Evolutionary conservation across 2,113 vertebrate species (phyloP).

Genomic region (Tenebrosternarchus preto): DNA sequence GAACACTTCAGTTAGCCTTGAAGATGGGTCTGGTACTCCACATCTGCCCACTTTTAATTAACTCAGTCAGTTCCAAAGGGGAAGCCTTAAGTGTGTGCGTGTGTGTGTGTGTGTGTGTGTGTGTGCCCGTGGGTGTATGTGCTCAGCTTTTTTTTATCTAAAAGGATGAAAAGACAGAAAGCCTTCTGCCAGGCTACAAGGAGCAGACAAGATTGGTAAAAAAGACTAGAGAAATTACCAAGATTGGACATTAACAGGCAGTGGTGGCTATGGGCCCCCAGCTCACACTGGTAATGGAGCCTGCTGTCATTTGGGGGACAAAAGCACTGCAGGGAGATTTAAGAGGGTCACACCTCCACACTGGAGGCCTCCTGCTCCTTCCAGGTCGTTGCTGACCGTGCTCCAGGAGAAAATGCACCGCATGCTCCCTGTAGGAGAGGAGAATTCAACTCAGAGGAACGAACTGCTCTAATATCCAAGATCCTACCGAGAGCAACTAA

Average conservation of each 20-base stretch:
- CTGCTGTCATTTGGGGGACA: background rate
- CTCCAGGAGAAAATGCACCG: conserved; percentile 45
- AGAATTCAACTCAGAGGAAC: conserved; percentile 25
- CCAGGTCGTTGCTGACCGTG: too few species aligned
- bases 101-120: background rate
- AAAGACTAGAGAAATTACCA: background rate
- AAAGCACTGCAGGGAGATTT: conserved; percentile 53
- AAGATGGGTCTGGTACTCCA: conserved; percentile 42
- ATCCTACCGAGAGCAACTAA: too few species aligned
- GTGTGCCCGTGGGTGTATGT: too few species aligned
- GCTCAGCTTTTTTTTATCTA: background rate
- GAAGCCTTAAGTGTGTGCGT: background rate
- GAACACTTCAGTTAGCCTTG: conserved; percentile 60
- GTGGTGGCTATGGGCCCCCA: conserved; percentile 16
- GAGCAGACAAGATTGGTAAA: background rate
- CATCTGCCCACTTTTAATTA: conserved; percentile 63
- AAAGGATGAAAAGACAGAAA: background rate
- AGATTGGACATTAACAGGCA: background rate
- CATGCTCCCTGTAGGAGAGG: conserved; percentile 24
- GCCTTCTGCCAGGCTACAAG: too few species aligned
- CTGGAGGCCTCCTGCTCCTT: conserved; percentile 41
- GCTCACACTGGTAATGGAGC: conserved; percentile 29
- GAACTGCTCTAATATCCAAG: conserved; percentile 2
- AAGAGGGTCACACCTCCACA: conserved; percentile 68
- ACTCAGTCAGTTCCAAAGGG: conserved; percentile 41